Percentiles rank a stretch among this genome's conserved stretches.
Evolutionary conservation across 2,797 vertebrate species (phyloP).

Genomic region (Acanthurus lineatus): DNA sequence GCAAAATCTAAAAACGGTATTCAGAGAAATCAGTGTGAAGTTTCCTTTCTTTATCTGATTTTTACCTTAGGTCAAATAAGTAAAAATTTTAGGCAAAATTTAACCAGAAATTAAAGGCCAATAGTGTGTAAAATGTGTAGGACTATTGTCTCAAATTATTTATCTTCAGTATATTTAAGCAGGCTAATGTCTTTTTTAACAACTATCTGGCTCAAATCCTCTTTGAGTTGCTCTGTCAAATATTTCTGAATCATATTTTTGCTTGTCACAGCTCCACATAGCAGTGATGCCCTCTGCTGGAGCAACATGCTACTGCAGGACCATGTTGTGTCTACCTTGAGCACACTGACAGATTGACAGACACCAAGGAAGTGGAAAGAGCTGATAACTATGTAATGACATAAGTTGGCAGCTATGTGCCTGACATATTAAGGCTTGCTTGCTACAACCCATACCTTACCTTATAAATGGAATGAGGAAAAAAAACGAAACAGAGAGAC

Average conservation of each 20-base stretch:
- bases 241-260: background rate
- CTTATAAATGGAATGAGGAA: slow-evolving; percentile 27
- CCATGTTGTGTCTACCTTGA: slow-evolving; percentile 15
- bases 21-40: too few species aligned
- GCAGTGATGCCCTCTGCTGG: slow-evolving; percentile 80
- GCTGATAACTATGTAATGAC: slow-evolving; percentile 64
- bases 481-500: slow-evolving; percentile 1
- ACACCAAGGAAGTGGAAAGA: slow-evolving; percentile 55
- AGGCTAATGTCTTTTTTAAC: background rate
- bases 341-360: slow-evolving; percentile 58
- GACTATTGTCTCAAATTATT: background rate
- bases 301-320: slow-evolving; percentile 25
- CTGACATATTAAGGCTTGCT: slow-evolving; percentile 12
- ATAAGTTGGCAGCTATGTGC: slow-evolving; percentile 56
- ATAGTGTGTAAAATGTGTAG: background rate
- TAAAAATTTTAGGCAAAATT: background rate
- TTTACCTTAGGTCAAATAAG: too few species aligned
- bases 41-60: too few species aligned
- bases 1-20: too few species aligned
- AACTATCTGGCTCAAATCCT: background rate
- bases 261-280: slow-evolving; percentile 12
- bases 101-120: background rate
- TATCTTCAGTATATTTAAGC: background rate
- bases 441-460: slow-evolving; percentile 50
- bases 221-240: background rate